A percentile compares a stretch with the other conserved stretches of the same genome.
These are phyloP conservation scores for Synanthedon andrenaeformis DNA, from an alignment of 2,888 invertebrate genomes.

Conservation along the genomic window DNA sequence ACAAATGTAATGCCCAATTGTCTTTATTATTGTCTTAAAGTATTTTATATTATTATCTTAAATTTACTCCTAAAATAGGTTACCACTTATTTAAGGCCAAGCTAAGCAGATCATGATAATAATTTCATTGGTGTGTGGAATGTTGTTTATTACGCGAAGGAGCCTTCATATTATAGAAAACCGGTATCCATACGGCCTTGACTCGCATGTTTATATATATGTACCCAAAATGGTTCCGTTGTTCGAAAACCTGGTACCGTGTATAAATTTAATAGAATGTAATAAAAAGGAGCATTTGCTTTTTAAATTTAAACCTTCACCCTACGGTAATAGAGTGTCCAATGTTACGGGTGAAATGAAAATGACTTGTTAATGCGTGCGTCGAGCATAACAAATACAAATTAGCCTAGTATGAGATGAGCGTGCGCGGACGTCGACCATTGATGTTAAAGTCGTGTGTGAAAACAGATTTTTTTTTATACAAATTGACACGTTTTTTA, in stretches of 20 bases:
- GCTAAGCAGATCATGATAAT: no score
- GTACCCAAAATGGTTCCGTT: slow-evolving; percentile 28
- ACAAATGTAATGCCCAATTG: no score
- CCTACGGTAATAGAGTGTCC: background rate
- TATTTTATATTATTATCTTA: no score
- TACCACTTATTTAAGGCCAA: no score
- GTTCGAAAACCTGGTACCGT: slow-evolving; percentile 29
- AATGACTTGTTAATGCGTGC: slow-evolving; percentile 5
- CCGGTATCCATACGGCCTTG: slow-evolving; percentile 35
- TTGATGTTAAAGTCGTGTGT: background rate
- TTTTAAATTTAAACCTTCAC: slow-evolving; percentile 4
- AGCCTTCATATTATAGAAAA: slow-evolving; percentile 7
- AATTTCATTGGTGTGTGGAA: background rate
- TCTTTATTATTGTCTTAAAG: no score
- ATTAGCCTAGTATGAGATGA: slow-evolving; percentile 22
- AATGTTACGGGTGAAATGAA: background rate
- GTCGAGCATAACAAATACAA: slow-evolving; percentile 13
- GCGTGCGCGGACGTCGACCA: slow-evolving; percentile 19
- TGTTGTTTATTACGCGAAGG: background rate
- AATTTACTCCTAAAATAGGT: no score
- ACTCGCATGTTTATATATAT: slow-evolving; percentile 12
- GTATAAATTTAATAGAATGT: no score
- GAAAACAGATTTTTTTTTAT: background rate
- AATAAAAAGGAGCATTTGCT: background rate
- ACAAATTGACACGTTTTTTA: background rate